Evolutionary conservation across 2,888 invertebrate genomes (phyloP).

Genomic region (Aleiodes leptofemur): DNA sequence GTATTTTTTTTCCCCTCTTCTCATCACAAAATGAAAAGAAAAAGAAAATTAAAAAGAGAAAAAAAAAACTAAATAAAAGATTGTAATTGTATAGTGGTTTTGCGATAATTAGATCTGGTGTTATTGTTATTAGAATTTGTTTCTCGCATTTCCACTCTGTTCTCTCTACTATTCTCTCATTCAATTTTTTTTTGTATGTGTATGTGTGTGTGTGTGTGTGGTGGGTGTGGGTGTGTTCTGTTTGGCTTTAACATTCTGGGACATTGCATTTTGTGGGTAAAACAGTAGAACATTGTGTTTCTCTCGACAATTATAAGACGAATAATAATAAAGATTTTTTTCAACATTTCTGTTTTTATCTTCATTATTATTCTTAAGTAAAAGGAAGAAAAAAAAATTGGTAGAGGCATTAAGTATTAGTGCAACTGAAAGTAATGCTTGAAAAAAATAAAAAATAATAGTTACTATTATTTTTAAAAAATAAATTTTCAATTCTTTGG

Average conservation of each 20-base stretch:
- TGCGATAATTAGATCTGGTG: slow-evolving; percentile 45
- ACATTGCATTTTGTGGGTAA: slow-evolving; percentile 36
- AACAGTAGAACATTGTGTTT: slow-evolving; percentile 17
- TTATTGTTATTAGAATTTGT: slow-evolving; percentile 46
- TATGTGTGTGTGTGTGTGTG: too few species aligned
- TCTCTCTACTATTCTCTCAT: slow-evolving; percentile 9
- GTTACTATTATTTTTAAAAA: slow-evolving; percentile 12
- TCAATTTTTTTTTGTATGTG: slow-evolving; percentile 5
- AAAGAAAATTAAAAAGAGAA: not conserved
- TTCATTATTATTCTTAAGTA: too few species aligned
- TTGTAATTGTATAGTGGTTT: slow-evolving; percentile 46
- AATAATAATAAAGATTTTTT: slow-evolving; percentile 12
- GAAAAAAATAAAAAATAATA: slow-evolving; percentile 5
- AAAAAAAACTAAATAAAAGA: slow-evolving; percentile 5
- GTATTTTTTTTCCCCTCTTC: slow-evolving; percentile 18
- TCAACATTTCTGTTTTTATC: not conserved
- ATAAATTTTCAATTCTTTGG: slow-evolving; percentile 25
- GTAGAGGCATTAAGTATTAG: slow-evolving; percentile 28
- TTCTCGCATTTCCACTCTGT: slow-evolving; percentile 35
- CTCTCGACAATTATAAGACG: not conserved
- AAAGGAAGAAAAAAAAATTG: not conserved
- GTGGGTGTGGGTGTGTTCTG: not conserved
- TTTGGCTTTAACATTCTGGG: slow-evolving; percentile 33
- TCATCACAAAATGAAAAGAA: too few species aligned
- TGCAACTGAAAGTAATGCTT: slow-evolving; percentile 31